Evolutionary conservation across 2,113 vertebrate species (phyloP).

Genomic region (Amphiprion percula): DNA sequence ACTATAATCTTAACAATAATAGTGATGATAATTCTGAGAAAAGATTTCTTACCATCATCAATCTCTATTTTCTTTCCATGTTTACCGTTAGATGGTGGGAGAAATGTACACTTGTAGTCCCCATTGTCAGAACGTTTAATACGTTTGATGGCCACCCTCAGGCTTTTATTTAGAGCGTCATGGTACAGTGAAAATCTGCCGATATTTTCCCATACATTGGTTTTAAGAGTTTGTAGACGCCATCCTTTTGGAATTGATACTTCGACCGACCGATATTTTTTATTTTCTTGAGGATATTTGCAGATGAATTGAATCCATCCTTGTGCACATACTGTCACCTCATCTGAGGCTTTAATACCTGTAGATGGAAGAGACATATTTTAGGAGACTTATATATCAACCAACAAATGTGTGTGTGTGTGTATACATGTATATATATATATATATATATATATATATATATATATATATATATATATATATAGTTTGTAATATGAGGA

Average conservation of each 20-base stretch:
- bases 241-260: too few species aligned
- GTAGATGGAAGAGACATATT: neutral
- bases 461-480: too few species aligned
- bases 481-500: neutral
- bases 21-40: neutral
- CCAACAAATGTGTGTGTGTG: too few species aligned
- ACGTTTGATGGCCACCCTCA: neutral
- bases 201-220: too few species aligned
- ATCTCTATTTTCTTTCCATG: neutral
- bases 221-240: too few species aligned
- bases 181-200: too few species aligned
- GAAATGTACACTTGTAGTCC: neutral
- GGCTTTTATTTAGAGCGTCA: too few species aligned
- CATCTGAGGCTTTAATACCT: neutral
- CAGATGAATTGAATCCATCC: neutral
- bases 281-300: accelerated
- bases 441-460: too few species aligned
- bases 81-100: too few species aligned
- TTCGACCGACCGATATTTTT: accelerated
- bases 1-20: neutral
- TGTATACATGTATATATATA: too few species aligned
- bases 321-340: accelerated
- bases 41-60: neutral
- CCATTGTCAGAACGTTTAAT: accelerated
- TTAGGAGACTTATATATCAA: too few species aligned